Conservation (phyloP, 53 echinoderm and acorn worm genomes). For the Crossaster papposus region DNA sequence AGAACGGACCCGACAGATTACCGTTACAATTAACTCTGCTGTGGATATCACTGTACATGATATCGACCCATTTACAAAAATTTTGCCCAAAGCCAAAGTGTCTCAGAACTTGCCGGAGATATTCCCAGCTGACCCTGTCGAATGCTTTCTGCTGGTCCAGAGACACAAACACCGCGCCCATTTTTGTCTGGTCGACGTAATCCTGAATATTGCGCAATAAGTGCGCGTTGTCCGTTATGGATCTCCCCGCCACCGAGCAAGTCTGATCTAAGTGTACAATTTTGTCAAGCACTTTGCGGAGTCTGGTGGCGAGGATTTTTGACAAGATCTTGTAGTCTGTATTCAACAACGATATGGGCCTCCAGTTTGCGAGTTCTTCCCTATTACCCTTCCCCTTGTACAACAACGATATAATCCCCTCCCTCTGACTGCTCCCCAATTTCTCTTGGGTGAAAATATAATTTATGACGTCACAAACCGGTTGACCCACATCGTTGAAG, state of each 20-base stretch:
- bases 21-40: too few species aligned
- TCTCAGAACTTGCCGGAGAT: neutral
- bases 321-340: slow-evolving; percentile 57
- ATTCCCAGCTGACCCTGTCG: neutral
- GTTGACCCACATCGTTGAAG: slow-evolving; percentile 26
- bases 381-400: slow-evolving; percentile 26
- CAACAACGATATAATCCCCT: slow-evolving; percentile 40
- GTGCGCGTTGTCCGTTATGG: slow-evolving; percentile 19
- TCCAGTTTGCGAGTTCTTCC: slow-evolving; percentile 27
- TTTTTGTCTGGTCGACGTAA: slow-evolving; percentile 1
- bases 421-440: slow-evolving; percentile 37
- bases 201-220: slow-evolving; percentile 36
- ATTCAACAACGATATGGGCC: slow-evolving; percentile 65
- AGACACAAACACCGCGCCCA: neutral
- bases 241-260: slow-evolving; percentile 41
- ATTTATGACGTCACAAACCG: neutral
- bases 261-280: slow-evolving; percentile 50
- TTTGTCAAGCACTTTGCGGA: slow-evolving; percentile 2
- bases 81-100: too few species aligned
- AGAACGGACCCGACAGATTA: too few species aligned
- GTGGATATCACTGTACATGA: too few species aligned
- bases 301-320: slow-evolving; percentile 57
- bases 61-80: too few species aligned
- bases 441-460: too few species aligned
- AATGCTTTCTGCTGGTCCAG: neutral